Base-by-base conservation (phyloP, 2,888 invertebrate genomes). In the Shargacucullia verbasci region DNA sequence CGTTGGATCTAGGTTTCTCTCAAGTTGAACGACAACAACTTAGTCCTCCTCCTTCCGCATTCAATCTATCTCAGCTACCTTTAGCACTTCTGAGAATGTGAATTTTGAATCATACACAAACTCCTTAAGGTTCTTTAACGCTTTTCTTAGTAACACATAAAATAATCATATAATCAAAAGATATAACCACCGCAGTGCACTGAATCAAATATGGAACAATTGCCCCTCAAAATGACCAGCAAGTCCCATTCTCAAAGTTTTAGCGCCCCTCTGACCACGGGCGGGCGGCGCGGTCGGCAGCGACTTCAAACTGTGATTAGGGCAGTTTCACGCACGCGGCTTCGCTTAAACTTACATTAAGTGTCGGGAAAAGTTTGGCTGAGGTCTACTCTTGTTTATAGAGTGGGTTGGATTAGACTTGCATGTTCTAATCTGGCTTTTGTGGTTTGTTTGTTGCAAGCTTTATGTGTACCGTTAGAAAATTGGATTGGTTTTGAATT, bases 231-330 rank as follows among this genome's bases (percentile, higher is more conserved):
- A 49, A 31, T 31, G 34, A 25, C 39, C 29, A 37, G 35, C 37
- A 20, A 12, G 27, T 14, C 25, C 49, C 47, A 59, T 52, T 55
- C 43, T 45, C 58, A 13, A 54, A 45, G 54, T 49, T 33, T 0
- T 14, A 0, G 15, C 25, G 35, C 8, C 15, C 38, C 33, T 15
- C 45, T 38, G 60, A 57, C 58, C 62, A 29, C 53, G 31, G 38
- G 9, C 50, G 52, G 41, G 49, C 29, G 29, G 9, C 29, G 29
- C n/a, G n/a, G n/a, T n/a, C 4, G 27, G 4, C 38, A 33, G 69
- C 14, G 70, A 59, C 52, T 64, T 74, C 56, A 75, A 74, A 74
- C 73, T 63, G 76, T 72, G 73, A 74, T 74, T 75, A 74, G 69
- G 69, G 68, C 66, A 58, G 75, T 74, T 64, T 35, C 73, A 74